A percentile compares a stretch with the other conserved stretches of the same genome.
These are phyloP conservation scores for Mustela nigripes DNA, from an alignment of 2,113 vertebrate species.

Conservation along the genomic window DNA sequence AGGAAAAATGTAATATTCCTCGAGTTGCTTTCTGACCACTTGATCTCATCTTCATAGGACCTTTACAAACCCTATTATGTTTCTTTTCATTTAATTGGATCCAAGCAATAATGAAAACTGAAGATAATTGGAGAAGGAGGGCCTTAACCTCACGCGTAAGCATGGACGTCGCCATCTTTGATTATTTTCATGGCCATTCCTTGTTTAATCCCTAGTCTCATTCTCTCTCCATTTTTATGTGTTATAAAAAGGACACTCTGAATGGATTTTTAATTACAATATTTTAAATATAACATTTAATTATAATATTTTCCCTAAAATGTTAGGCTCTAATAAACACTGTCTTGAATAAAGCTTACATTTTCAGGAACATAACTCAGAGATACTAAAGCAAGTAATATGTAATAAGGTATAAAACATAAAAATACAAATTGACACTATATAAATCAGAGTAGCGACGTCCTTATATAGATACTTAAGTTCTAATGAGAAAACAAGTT, in stretches of 20 bases:
- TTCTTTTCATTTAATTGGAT: constrained; percentile 31
- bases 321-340: constrained; percentile 29
- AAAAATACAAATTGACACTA: background rate
- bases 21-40: background rate
- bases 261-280: constrained; percentile 22
- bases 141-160: background rate
- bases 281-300: constrained; percentile 44
- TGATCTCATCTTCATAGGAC: background rate
- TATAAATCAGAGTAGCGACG: background rate
- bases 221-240: constrained; percentile 3
- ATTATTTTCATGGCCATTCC: background rate
- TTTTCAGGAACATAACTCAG: constrained; percentile 46
- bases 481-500: background rate
- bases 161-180: background rate
- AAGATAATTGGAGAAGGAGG: background rate
- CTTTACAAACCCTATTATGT: background rate
- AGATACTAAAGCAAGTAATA: constrained; percentile 42
- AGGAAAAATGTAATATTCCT: constrained; percentile 7
- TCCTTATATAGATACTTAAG: constrained; percentile 22
- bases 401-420: constrained; percentile 23
- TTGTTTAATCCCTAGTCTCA: background rate
- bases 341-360: constrained; percentile 36
- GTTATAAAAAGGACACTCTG: background rate
- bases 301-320: constrained; percentile 3
- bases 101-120: constrained; percentile 32